Percentiles rank a stretch among this genome's conserved stretches.
Conservation (phyloP, 2,888 invertebrate species). For the Chironomus riparius region DNA sequence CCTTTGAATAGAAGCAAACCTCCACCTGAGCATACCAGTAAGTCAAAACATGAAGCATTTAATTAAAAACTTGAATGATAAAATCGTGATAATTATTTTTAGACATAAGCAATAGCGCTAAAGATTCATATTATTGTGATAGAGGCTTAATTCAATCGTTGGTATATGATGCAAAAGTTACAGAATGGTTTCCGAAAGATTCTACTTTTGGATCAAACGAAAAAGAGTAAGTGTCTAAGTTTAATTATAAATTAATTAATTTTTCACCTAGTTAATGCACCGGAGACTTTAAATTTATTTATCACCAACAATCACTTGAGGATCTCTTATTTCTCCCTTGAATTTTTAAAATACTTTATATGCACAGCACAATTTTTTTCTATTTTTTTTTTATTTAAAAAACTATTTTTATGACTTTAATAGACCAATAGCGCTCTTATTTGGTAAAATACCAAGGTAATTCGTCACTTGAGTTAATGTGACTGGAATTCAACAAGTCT, state of each 20-base stretch:
- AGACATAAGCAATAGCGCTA: constrained; percentile 35
- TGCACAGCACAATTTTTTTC: constrained; percentile 12
- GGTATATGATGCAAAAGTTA: constrained; percentile 80
- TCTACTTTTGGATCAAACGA: constrained; percentile 66
- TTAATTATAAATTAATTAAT: not conserved
- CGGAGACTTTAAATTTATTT: constrained; percentile 24
- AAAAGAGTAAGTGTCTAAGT: constrained; percentile 48
- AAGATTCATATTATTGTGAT: constrained; percentile 58
- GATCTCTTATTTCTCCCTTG: not conserved
- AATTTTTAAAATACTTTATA: not conserved
- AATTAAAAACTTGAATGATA: not conserved
- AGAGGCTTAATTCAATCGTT: constrained; percentile 74
- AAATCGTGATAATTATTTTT: no score
- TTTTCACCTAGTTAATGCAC: not conserved
- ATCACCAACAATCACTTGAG: constrained; percentile 34
- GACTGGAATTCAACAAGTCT: not conserved
- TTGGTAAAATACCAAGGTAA: constrained; percentile 91
- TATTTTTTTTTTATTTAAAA: constrained; percentile 25
- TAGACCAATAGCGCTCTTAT: constrained; percentile 86
- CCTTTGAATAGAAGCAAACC: constrained; percentile 57
- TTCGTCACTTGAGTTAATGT: constrained; percentile 39
- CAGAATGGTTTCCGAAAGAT: constrained; percentile 75
- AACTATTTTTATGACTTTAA: constrained; percentile 33
- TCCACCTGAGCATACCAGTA: constrained; percentile 52
- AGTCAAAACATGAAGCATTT: not conserved